These are phyloP conservation scores for Agonopterix arenella DNA, from an alignment of 2,888 invertebrate genomes.

Conservation along the genomic window DNA sequence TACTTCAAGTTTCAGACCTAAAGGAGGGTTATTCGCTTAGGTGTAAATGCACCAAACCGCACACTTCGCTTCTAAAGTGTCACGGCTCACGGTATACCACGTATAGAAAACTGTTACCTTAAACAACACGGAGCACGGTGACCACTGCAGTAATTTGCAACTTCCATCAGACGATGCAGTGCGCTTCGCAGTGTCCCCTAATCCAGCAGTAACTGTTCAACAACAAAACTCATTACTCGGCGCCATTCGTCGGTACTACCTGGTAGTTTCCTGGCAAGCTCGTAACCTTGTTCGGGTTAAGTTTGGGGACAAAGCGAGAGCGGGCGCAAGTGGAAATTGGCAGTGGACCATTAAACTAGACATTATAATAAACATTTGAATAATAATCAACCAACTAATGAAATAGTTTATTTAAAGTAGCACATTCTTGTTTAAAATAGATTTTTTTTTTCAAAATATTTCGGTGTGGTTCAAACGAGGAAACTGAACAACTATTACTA, in stretches of 20 bases:
- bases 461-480: no score
- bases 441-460: no score
- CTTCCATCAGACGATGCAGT: slow-evolving; percentile 3
- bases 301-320: not conserved
- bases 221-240: slow-evolving; percentile 72
- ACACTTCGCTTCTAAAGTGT: no score
- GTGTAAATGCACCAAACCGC: no score
- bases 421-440: no score
- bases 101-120: not conserved
- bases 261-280: slow-evolving; percentile 54
- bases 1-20: no score
- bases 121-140: not conserved
- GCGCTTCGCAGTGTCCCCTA: slow-evolving; percentile 42
- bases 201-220: slow-evolving; percentile 58
- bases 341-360: no score
- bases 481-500: no score
- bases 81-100: not conserved
- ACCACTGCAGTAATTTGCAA: slow-evolving; percentile 11
- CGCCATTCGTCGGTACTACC: slow-evolving; percentile 56
- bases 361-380: no score
- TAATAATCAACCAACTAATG: no score
- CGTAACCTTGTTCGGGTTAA: slow-evolving; percentile 7
- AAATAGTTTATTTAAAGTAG: no score
- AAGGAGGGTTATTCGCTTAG: no score
- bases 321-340: not conserved